Conservation (phyloP, 2,113 vertebrate species). For the Lepus timidus region DNA sequence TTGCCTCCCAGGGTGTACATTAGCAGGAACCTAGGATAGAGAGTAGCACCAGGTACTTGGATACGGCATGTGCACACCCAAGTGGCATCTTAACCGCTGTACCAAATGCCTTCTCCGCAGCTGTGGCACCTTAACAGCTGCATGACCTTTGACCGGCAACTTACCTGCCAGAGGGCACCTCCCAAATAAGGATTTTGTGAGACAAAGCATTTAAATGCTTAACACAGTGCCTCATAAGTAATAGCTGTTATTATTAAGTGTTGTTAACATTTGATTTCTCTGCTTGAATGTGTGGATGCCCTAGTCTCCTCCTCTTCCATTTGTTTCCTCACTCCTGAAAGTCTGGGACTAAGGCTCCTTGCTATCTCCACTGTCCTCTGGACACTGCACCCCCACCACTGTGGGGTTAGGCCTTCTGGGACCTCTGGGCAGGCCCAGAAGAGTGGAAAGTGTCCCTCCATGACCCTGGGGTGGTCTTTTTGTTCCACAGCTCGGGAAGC, state of each 20-base stretch:
- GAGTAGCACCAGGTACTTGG: no score
- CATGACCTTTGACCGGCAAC: neutral
- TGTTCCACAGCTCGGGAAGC: neutral
- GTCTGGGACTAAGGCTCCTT: neutral
- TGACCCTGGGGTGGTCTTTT: slow-evolving; percentile 22
- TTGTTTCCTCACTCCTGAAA: neutral
- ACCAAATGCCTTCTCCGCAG: neutral
- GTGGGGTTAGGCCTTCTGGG: neutral
- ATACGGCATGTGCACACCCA: no score
- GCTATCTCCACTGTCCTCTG: neutral
- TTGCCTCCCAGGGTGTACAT: no score
- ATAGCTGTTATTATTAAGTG: neutral
- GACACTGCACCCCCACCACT: no score
- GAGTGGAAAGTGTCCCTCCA: neutral
- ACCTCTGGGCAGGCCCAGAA: neutral
- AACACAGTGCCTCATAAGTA: slow-evolving; percentile 49
- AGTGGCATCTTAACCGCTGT: no score
- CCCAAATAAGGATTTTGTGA: neutral
- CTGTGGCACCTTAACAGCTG: neutral
- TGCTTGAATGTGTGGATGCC: neutral
- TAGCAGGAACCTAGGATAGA: no score
- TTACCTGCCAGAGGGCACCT: neutral
- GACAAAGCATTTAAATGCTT: neutral
- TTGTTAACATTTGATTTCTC: neutral
- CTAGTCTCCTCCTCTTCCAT: neutral